A percentile compares a stretch with the other conserved stretches of the same genome.
Conservation (phyloP, 2,113 vertebrate species). For the Synchiropus splendidus region DNA sequence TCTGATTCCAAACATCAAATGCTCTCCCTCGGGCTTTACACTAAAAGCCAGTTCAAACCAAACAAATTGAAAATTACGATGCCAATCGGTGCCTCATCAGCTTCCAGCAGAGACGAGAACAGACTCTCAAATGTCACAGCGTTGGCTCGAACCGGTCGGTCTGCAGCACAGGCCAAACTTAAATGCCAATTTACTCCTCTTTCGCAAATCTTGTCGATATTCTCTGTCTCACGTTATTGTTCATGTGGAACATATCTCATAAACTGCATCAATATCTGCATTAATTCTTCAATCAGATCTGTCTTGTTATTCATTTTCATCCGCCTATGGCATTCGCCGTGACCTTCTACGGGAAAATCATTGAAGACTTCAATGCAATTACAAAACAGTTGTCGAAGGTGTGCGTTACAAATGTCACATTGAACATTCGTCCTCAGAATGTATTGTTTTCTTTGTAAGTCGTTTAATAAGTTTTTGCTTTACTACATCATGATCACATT, state of each 20-base stretch:
- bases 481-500: too few relatives aligned
- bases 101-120: constrained; percentile 31
- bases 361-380: too few relatives aligned
- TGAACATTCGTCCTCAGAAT: too few relatives aligned
- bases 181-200: constrained; percentile 17
- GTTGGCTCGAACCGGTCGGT: constrained; percentile 1
- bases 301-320: too few relatives aligned
- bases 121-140: constrained; percentile 32
- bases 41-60: constrained; percentile 10
- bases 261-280: constrained; percentile 13
- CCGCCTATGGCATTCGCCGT: too few relatives aligned
- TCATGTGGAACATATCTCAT: constrained; percentile 9
- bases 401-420: too few relatives aligned
- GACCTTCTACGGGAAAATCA: too few relatives aligned
- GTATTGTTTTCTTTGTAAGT: too few relatives aligned
- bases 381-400: too few relatives aligned
- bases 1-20: constrained; percentile 10
- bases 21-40: constrained; percentile 3
- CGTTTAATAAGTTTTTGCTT: too few relatives aligned
- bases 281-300: too few relatives aligned
- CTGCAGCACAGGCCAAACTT: constrained; percentile 1
- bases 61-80: constrained; percentile 34
- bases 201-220: constrained; percentile 9
- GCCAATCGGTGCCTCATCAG: constrained; percentile 25
- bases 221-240: constrained; percentile 11